A percentile compares a stretch with the other conserved stretches of the same genome.
These are phyloP conservation scores for Chaetophractus vellerosus DNA, from an alignment of 2,797 vertebrate species.

Conservation along the genomic window DNA sequence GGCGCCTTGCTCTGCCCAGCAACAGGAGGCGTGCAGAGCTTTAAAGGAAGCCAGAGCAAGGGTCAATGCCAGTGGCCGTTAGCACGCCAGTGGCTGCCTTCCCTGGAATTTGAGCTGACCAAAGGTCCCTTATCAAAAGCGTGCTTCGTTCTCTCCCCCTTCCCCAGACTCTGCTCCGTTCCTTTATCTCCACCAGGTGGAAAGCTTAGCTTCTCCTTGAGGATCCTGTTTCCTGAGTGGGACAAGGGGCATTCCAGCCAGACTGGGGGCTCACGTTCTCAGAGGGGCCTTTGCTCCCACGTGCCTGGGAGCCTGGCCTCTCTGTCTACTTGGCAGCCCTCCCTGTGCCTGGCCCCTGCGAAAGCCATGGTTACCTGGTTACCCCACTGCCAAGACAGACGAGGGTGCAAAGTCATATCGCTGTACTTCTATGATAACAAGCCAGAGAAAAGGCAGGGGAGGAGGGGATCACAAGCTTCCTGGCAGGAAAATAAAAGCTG, in stretches of 20 bases:
- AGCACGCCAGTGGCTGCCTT: neutral
- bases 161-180: neutral
- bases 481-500: neutral
- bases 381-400: neutral
- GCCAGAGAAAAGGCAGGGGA: neutral
- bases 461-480: neutral
- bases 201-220: neutral
- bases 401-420: neutral
- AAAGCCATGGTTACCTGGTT: too few species aligned
- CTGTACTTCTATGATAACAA: neutral
- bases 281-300: neutral
- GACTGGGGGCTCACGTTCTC: neutral
- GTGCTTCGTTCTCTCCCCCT: neutral
- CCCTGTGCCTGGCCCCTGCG: neutral
- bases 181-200: neutral
- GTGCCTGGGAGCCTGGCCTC: neutral
- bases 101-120: neutral
- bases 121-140: neutral
- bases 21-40: neutral
- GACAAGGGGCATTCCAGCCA: neutral
- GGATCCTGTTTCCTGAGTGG: neutral
- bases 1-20: neutral
- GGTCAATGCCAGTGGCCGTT: neutral
- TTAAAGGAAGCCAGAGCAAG: neutral
- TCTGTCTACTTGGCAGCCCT: neutral